Evolutionary conservation across 2,797 vertebrate genomes (phyloP), one percentile per base, ranked within the genome.

Genomic region (Macropus fuliginosus): DNA sequence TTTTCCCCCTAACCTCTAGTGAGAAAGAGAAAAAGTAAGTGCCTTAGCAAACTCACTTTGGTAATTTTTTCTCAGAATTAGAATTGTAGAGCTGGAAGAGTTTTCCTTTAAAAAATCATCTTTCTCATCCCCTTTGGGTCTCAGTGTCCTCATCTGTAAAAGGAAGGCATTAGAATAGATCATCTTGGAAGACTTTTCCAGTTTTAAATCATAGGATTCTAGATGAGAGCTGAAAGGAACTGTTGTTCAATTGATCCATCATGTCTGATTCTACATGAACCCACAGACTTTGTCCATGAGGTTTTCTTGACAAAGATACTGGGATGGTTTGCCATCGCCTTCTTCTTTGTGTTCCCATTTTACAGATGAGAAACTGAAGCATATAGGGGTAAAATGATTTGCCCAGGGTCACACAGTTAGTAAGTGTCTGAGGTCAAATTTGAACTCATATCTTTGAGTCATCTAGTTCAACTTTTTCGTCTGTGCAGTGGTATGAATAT

Each of bases 101-200:
- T 11, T 11, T 59, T 59, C 31, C 57, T 62, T 14, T 62, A 62
- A 74, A 74, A 74, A 14, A 24, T 14, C 3, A 0, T 31, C 6
- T 31, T 89, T 29, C 3, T 91, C 54, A 28, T 57, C 6, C 50
- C 55, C 11, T 56, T 92, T 92, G 21, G 50, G 16, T 10, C n/a
- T 94, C 57, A 56, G 14, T 11, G 93, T 96, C 89, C 50, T 94
- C 56, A 29, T 56, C 93, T n/a, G 21, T 89, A 40, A 94, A 56
- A 11, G 34, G 46, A 89, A 40, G 95, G 90, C 34, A 28, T 87
- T 87, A 11, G 8, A 74, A 21, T 16, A 74, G 62, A 50, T 81
- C 40, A 27, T 46, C 9, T 87, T 27, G 11, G 21, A 50, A 50
- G 8, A 10, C 27, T 34, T 81, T 81, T 81, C n/a, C n/a, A 81